Evolutionary conservation across 2,888 invertebrate genomes (phyloP), one percentile per base, ranked within the genome.

Genomic region (Acrobasis consociella): DNA sequence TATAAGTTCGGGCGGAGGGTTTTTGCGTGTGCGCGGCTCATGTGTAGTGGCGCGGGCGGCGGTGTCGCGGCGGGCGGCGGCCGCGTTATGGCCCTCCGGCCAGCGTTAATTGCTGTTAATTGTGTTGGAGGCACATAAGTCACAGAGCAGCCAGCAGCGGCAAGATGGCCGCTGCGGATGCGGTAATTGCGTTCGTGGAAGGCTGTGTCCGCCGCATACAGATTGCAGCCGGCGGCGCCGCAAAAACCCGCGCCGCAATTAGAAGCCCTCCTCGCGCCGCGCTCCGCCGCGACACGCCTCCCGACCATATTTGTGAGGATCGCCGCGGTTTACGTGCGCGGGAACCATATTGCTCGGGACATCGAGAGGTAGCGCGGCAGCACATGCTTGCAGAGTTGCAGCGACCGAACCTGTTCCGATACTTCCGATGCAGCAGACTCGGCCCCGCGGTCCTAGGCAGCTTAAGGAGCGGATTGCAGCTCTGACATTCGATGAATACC

Each of bases 121-220:
- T 81, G 84, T 64, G 66, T 69, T 72, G 69, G 64, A 70, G 70
- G 73, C 74, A 70, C 77, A 74, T 77, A 78, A 77, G 80, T 77
- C 80, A 77, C 80, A 67, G 72, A 63, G 63, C 60, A 65, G 60
- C 49, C 59, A 60, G 67, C 59, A 66, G 68, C 49, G 60, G 69
- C 87, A 90, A 89, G 83, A 90, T 90, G 90, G 90, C 90, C 83
- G 87, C 85, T 77, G 79, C 87, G 87, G 88, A 85, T 83, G 88
- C 87, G 75, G 83, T 91, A 91, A 91, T 90, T 88, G 86, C 82
- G 74, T 91, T 90, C 91, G 86, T 82, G 86, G 91, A 90, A 91
- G 71, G 77, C 77, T 76, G 76, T 72, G 71, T 76, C 68, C 70
- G 72, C 76, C 78, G 85, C 85, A 84, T 86, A 86, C 86, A 84